Evolutionary conservation across 2,797 vertebrate genomes (phyloP), one percentile per base, ranked within the genome.

Genomic region (Lutjanus argentimaculatus): DNA sequence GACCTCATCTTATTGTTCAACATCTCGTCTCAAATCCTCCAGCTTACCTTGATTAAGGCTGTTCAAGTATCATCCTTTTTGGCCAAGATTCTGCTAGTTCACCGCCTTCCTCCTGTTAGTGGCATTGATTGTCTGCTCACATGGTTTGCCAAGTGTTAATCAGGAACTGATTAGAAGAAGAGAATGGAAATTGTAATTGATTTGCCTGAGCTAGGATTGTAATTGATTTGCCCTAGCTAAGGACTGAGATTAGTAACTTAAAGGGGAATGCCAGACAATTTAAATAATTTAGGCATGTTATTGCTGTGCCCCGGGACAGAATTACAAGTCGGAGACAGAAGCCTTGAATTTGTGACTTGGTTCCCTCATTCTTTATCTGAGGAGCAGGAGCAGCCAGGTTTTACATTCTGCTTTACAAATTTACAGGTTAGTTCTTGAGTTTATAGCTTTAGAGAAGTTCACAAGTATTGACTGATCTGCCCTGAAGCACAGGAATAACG

Each of bases 81-180:
- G 67, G 58, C 40, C 53, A 14, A 1, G 3, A 58, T 57, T 70
- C 71, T 71, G 59, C 79, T 66, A 9, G 43, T 61, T 77, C 46
- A 6, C 67, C 45, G 67, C 76, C 59, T 80, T 72, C 67, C 14
- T 46, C 19, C 49, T 2, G 49, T 58, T 66, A 71, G 46, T 46
- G 22, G 5, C 85, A 90, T 90, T 85, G 89, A 93, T 92, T 81
- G 77, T 83, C 88, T 80, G 10, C 70, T 85, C 55, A 72, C 86
- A 42, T 77, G 82, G 69, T 87, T 86, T 79, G 69, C 86, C 85
- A 66, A 88, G 85, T 85, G 88, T 89, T 90, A 89, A 91, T 91
- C 83, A 93, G 79, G 55, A 85, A 66, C 88, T 90, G 87, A 94
- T 93, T 90, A 92, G 80, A 89, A 75, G 74, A 65, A 65, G 78